phyloP scores from a whole-genome alignment of 2,888 invertebrate species.

The Lomographa bimaculata region DNA sequence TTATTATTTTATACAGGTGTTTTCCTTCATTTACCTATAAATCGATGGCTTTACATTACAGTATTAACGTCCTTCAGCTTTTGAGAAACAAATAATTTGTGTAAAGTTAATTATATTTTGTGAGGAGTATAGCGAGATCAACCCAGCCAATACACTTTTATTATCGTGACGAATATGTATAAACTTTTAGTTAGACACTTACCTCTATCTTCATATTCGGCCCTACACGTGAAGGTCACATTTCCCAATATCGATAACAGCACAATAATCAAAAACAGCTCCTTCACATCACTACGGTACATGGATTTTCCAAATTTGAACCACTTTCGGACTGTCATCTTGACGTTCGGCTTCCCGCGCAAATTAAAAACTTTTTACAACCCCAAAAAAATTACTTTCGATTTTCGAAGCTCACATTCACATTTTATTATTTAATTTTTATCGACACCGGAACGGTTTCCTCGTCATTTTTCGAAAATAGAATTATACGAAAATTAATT shows the following conservation, averaged over 20 bases:
- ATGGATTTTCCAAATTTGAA: slow-evolving; percentile 57
- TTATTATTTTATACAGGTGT: too few species aligned
- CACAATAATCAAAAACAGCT: slow-evolving; percentile 63
- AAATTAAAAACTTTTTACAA: slow-evolving; percentile 37
- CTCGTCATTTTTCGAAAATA: slow-evolving; percentile 60
- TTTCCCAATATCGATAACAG: slow-evolving; percentile 63
- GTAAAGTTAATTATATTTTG: too few species aligned
- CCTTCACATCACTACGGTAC: slow-evolving; percentile 68
- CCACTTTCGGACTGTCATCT: slow-evolving; percentile 74
- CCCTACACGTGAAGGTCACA: slow-evolving; percentile 54
- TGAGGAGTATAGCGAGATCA: too few species aligned
- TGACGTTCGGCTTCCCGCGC: slow-evolving; percentile 62
- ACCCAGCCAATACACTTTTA: too few species aligned
- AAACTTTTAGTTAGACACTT: slow-evolving; percentile 25
- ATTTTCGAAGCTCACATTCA: slow-evolving; percentile 41
- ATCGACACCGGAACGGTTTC: slow-evolving; percentile 54
- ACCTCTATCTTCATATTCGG: slow-evolving; percentile 65
- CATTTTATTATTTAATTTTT: slow-evolving; percentile 52
- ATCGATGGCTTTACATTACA: too few species aligned
- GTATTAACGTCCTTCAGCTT: too few species aligned
- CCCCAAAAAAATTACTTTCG: slow-evolving; percentile 33
- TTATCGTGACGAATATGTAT: too few species aligned
- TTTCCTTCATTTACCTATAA: too few species aligned
- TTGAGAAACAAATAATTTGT: too few species aligned
- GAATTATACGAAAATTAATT: slow-evolving; percentile 33